Evolutionary conservation across 1,140 invertebrate species (phyloP), one percentile per base, ranked within the genome.

Genomic region (Zelostemma sp.): DNA sequence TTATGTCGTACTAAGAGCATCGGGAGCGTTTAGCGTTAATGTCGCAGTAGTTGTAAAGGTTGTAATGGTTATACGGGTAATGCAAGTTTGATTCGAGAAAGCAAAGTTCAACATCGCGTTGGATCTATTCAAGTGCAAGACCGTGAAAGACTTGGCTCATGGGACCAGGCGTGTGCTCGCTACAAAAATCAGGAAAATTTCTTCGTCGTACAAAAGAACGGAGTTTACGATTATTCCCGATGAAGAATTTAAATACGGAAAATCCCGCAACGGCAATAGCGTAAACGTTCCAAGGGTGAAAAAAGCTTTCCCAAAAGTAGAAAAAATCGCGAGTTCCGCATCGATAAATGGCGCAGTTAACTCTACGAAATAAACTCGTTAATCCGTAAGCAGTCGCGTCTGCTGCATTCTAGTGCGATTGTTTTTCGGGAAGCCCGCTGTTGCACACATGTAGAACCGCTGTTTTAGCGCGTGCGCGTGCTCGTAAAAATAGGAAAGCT

Each of bases 301-400:
- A n/a, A n/a, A n/a, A n/a, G n/a, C n/a, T n/a, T 50, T 41, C 40
- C 17, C 18, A 16, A 25, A 35, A 18, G 8, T 9, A 11, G 28
- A 5, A 31, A 31, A 31, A 31, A 31, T 31, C 28, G 28, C 28
- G 28, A 58, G 50, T 15, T 45, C 12, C n/a, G 47, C 47, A 45
- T 54, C 56, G 41, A 64, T 60, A 51, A 69, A 60, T 38, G 56
- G 46, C 19, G 33, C 17, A 12, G 60, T 70, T 70, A 65, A 70
- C 61, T 65, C 48, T 28, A 35, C 67, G 53, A 49, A 64, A 70
- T 64, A 61, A 65, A 70, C 67, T 65, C 46, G 67, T 70, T 65
- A 70, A 70, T 70, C 61, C 56, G 41, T 63, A 70, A 57, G 56
- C 65, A 62, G 65, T 35, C 59, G 57, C 31, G 53, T 40, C 19